Percentiles rank a stretch among this genome's conserved stretches.
phyloP scores from a whole-genome alignment of 2,797 vertebrate genomes.

The Coregonus ussuriensis region DNA sequence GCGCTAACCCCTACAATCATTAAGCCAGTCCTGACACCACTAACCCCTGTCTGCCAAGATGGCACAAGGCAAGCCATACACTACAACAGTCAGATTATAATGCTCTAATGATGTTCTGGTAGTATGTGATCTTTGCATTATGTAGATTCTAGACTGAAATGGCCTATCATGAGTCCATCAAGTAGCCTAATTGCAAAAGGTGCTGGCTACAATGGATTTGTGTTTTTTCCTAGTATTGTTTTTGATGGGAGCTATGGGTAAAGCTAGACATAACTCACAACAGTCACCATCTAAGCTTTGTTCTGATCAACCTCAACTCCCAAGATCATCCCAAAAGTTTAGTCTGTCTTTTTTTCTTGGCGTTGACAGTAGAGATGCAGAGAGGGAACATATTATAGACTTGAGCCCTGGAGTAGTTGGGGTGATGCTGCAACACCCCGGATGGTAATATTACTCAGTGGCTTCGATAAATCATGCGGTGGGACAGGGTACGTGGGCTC shows the following conservation, averaged over 20 bases:
- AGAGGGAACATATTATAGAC: conserved; percentile 50
- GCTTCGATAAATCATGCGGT: conserved; percentile 77
- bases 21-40: conserved; percentile 44
- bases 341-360: background rate
- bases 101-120: background rate
- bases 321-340: background rate
- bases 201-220: background rate
- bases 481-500: conserved; percentile 68
- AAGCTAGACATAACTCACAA: background rate
- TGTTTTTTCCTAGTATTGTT: background rate
- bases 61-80: conserved; percentile 24
- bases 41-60: conserved; percentile 44
- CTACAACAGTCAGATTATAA: background rate
- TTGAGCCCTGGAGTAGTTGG: conserved; percentile 44
- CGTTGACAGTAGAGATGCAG: background rate
- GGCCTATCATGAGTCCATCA: background rate
- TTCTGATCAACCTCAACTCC: conserved; percentile 2
- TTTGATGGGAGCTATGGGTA: background rate
- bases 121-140: background rate
- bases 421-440: conserved; percentile 65
- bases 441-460: conserved; percentile 59
- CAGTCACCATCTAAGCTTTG: background rate
- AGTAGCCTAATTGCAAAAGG: background rate
- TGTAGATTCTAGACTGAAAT: background rate
- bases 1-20: conserved; percentile 58